Evolutionary conservation across 2,113 vertebrate species (phyloP), one percentile per base, ranked within the genome.

Genomic region (Blennius ocellaris): DNA sequence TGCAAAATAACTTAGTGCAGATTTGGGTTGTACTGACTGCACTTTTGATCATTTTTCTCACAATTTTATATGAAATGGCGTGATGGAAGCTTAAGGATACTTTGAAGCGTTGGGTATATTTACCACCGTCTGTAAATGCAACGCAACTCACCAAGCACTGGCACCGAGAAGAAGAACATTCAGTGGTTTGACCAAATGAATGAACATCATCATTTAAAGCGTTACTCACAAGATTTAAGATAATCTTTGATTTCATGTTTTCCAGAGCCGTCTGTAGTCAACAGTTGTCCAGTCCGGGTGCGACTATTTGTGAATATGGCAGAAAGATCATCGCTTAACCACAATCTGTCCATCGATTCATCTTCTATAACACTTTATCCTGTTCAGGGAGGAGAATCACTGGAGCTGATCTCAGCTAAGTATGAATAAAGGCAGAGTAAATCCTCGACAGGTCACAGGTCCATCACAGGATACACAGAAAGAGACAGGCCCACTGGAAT

Each of bases 121-220:
- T 69, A 49, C 69, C 11, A 54, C 14, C 41, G 55, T 5, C 49
- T 54, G 7, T 69, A 64, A 74, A 78, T 16, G 74, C 69, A 73
- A 17, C 64, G 59, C 58, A 44, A 30, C 60, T 56, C 0, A 15
- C 56, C 70, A 71, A 72, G 14, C 40, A 69, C 14, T 77, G 69
- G 51, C 70, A 56, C 17, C 8, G 14, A 36, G 30, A 50, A 41
- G 10, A 67, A 43, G 53, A 77, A 67, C 61, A 76, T 79, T 49
- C 71, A 73, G 54, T 0, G 64, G 68, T 66, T 73, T 63, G 57
- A 79, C 53, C 69, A 64, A 78, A 77, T 69, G 52, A 82, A 77
- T 74, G 69, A 59, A 50, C 17, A 43, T 50, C 36, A 43, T 5
- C 11, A 78, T 67, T 71, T 67, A 49, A 81, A 78, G 61, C 37